Conservation (phyloP, 2,797 vertebrate species). For the Podargus strigoides region DNA sequence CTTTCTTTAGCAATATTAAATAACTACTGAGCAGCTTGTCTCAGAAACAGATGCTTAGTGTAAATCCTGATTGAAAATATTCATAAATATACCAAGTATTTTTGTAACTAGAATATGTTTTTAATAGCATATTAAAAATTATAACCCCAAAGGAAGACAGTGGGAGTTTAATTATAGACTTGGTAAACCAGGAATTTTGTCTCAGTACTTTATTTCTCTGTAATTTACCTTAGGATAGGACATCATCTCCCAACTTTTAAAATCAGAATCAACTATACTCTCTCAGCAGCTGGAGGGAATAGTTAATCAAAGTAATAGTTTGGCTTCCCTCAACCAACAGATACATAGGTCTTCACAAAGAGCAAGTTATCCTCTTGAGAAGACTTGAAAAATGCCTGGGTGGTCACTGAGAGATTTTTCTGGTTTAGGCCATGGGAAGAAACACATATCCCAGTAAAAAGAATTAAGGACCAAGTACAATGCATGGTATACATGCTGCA, state of each 20-base stretch:
- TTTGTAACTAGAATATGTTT: neutral
- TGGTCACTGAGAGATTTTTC: neutral
- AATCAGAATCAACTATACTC: neutral
- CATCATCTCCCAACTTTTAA: neutral
- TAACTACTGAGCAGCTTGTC: neutral
- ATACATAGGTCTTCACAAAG: neutral
- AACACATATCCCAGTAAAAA: neutral
- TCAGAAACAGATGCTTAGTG: neutral
- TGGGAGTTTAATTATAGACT: neutral
- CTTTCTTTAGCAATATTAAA: neutral
- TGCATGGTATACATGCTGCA: neutral
- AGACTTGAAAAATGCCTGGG: neutral
- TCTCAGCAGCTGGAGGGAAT: neutral
- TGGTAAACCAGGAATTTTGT: neutral
- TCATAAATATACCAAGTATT: conserved; percentile 2
- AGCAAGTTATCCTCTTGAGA: neutral
- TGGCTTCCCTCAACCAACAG: neutral
- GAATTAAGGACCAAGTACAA: neutral
- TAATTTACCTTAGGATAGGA: neutral
- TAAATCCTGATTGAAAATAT: neutral
- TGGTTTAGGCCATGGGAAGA: neutral
- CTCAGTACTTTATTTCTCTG: neutral
- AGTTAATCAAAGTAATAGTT: neutral
- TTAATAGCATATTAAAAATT: neutral
- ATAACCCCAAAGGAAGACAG: neutral